Conservation (phyloP, 2,113 vertebrate species). For the Egretta garzetta region DNA sequence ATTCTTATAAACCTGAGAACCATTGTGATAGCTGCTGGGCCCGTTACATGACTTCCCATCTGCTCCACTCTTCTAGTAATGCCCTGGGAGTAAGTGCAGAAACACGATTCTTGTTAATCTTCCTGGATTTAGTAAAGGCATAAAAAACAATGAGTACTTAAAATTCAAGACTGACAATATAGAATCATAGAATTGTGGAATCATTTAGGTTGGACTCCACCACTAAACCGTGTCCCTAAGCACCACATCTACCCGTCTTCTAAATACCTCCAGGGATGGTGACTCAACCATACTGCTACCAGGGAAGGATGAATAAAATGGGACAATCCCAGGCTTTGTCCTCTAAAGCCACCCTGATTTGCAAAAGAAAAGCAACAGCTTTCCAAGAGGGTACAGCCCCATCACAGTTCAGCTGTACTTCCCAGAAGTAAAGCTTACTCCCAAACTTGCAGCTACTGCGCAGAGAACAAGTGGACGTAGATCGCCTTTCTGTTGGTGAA, state of each 20-base stretch:
- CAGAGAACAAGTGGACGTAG: not conserved
- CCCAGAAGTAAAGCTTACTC: not conserved
- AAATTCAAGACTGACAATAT: not conserved
- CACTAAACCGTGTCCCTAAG: too few species aligned
- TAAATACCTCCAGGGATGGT: too few species aligned
- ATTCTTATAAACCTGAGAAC: not conserved
- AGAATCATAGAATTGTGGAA: not conserved
- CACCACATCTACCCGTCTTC: too few species aligned
- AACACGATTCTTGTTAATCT: not conserved
- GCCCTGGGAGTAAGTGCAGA: not conserved
- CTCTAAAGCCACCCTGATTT: not conserved
- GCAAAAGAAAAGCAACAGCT: not conserved
- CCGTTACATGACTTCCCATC: not conserved
- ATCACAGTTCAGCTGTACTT: not conserved
- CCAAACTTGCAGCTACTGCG: not conserved
- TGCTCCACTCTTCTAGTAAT: accelerated
- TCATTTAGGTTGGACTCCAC: not conserved
- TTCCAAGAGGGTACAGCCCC: not conserved
- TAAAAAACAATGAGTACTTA: not conserved
- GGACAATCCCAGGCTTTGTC: not conserved
- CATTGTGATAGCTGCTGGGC: not conserved
- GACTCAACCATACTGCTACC: not conserved
- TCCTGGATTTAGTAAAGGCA: not conserved
- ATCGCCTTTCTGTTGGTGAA: not conserved
- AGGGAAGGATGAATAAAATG: not conserved